Conservation (phyloP, 2,888 invertebrate species). For the Psylliodes chrysocephalus region DNA sequence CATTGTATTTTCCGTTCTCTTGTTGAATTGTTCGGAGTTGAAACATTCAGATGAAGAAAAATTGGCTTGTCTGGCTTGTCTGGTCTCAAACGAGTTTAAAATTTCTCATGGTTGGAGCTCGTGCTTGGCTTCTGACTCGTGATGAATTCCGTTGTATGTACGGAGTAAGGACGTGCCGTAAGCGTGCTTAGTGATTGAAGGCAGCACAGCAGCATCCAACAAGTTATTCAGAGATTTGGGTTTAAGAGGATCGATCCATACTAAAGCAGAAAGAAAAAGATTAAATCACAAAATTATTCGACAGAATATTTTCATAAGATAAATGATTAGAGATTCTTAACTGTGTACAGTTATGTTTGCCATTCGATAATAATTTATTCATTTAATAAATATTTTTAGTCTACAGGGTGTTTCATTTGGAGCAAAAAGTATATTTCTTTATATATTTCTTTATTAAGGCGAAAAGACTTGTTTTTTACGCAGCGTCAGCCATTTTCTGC, state of each 20-base stretch:
- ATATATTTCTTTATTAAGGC: too few relatives aligned
- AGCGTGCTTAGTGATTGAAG: background rate
- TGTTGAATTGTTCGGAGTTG: background rate
- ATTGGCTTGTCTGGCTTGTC: background rate
- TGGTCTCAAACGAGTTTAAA: background rate
- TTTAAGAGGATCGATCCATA: background rate
- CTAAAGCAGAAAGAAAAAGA: too few relatives aligned
- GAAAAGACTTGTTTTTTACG: too few relatives aligned
- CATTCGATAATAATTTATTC: too few relatives aligned
- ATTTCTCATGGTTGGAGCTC: background rate
- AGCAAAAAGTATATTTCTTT: too few relatives aligned
- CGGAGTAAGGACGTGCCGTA: background rate
- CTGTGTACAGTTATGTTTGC: too few relatives aligned
- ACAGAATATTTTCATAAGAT: too few relatives aligned
- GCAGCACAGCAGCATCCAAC: background rate
- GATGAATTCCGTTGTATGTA: background rate
- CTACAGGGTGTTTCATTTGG: too few relatives aligned
- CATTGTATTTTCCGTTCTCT: background rate
- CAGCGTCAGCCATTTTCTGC: too few relatives aligned
- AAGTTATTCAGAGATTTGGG: background rate
- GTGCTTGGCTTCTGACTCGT: background rate
- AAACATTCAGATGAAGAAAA: background rate
- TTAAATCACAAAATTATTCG: too few relatives aligned
- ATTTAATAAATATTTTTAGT: too few relatives aligned
- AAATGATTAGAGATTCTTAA: too few relatives aligned